Percentiles rank a stretch among this genome's conserved stretches.
These are phyloP conservation scores for Cyclura pinguis DNA, from an alignment of 2,797 vertebrate species.

Conservation along the genomic window DNA sequence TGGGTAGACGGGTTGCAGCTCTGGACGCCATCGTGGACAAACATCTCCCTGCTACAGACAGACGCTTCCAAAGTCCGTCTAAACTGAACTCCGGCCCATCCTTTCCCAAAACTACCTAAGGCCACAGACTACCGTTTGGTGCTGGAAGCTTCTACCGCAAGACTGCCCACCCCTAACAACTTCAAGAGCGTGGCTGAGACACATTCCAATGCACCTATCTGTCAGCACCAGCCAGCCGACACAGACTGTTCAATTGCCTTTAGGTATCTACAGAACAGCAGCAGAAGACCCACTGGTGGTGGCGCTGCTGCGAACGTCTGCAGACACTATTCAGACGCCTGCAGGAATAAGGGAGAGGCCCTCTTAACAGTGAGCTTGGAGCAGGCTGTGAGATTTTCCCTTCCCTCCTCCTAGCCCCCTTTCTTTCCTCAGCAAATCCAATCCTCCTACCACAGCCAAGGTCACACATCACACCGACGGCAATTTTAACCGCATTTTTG, in stretches of 20 bases:
- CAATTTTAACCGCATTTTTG: too few species aligned
- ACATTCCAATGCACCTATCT: too few species aligned
- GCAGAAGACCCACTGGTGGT: background rate
- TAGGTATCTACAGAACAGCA: background rate
- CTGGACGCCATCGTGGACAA: background rate
- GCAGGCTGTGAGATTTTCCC: too few species aligned
- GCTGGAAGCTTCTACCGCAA: background rate
- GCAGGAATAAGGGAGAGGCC: background rate
- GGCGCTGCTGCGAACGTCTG: background rate
- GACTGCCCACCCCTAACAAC: background rate
- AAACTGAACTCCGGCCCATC: too few species aligned
- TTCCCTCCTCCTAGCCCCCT: background rate
- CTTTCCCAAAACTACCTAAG: background rate
- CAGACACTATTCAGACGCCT: background rate
- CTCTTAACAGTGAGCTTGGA: background rate
- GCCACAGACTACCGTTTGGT: background rate
- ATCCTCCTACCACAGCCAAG: background rate
- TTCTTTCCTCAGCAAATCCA: background rate
- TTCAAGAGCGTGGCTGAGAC: background rate
- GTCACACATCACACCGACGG: background rate
- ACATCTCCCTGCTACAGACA: background rate
- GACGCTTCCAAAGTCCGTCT: background rate
- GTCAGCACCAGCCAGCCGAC: background rate
- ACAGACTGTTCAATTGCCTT: background rate
- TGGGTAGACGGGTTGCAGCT: accelerated